phyloP scores from a whole-genome alignment of 1,140 invertebrate genomes.

The Saccostrea cuccullata region DNA sequence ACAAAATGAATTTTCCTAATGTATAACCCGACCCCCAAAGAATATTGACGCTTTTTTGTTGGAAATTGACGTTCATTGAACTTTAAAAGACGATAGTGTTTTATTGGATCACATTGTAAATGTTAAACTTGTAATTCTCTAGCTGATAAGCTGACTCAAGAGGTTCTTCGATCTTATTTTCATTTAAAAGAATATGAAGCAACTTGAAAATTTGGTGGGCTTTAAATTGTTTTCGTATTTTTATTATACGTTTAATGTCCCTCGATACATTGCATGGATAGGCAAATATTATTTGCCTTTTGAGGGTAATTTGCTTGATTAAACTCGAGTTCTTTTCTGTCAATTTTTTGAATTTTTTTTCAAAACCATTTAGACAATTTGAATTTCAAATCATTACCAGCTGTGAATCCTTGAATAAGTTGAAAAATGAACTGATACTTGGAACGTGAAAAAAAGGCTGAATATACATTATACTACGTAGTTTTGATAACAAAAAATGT shows the following conservation, averaged over 20 bases:
- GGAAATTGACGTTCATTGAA: neutral
- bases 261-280: neutral
- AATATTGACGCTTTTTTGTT: neutral
- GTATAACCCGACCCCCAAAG: neutral
- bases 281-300: neutral
- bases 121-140: neutral
- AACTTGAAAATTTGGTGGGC: constrained; percentile 12
- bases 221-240: constrained; percentile 34
- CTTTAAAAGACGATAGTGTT: neutral
- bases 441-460: neutral
- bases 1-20: no score
- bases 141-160: neutral
- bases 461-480: neutral
- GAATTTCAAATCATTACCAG: no score
- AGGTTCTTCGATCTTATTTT: neutral
- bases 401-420: neutral
- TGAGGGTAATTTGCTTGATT: neutral
- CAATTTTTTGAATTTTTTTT: neutral
- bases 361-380: no score
- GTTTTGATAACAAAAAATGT: constrained; percentile 5
- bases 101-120: constrained; percentile 14
- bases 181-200: neutral
- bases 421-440: neutral
- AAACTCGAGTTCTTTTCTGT: neutral
- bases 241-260: constrained; percentile 3